Evolutionary conservation across 2,797 vertebrate species (phyloP).

Genomic region (Rhinogobio ventralis): DNA sequence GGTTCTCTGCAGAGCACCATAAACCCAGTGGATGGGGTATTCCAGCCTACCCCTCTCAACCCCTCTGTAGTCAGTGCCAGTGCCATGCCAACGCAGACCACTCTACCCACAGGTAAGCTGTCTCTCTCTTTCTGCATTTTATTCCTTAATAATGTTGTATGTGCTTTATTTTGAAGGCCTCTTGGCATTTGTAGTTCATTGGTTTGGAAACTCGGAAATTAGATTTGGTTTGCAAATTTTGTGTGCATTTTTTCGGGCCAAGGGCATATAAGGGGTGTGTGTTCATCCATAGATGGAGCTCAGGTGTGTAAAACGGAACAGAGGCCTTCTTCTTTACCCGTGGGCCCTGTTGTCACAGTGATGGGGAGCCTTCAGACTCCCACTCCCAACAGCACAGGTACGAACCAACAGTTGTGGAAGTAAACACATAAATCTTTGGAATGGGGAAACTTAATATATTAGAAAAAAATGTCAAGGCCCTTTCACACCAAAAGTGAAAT

Average conservation of each 20-base stretch:
- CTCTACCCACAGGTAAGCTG: constrained; percentile 88
- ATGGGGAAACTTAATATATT: not conserved
- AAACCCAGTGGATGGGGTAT: constrained; percentile 97
- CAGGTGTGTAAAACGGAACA: constrained; percentile 95
- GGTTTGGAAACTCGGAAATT: not conserved
- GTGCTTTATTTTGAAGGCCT: constrained; percentile 19
- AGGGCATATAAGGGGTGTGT: constrained; percentile 16
- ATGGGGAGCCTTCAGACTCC: constrained; percentile 96
- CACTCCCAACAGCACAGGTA: constrained; percentile 99
- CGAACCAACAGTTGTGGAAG: constrained; percentile 1
- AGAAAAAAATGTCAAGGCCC: not conserved
- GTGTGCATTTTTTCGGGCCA: constrained; percentile 3
- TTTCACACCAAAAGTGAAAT: not conserved
- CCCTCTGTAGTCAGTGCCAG: constrained; percentile 86
- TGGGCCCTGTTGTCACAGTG: constrained; percentile 90
- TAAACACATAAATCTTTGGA: not conserved
- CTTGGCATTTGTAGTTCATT: constrained; percentile 37
- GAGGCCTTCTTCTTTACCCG: constrained; percentile 92
- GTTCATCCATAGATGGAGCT: constrained; percentile 83
- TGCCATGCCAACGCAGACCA: constrained; percentile 95
- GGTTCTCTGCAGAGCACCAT: constrained; percentile 90
- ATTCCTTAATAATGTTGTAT: constrained; percentile 3
- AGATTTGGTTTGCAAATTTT: constrained; percentile 27
- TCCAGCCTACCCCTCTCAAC: constrained; percentile 89
- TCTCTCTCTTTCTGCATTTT: not conserved